A percentile compares a stretch with the other conserved stretches of the same genome.
These are phyloP conservation scores for Cephus spinipes DNA, from an alignment of 2,888 invertebrate species.

Conservation along the genomic window DNA sequence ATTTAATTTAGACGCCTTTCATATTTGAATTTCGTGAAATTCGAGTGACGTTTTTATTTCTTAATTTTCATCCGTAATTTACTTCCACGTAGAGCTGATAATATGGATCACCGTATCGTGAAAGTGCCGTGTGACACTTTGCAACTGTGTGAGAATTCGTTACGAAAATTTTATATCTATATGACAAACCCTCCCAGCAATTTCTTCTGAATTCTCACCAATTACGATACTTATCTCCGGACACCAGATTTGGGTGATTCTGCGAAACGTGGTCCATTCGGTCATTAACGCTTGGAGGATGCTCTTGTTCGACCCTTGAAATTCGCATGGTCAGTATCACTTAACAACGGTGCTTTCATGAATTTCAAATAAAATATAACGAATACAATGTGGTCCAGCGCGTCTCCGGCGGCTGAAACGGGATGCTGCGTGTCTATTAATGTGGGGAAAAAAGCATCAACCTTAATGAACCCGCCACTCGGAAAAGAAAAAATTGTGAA, in stretches of 20 bases:
- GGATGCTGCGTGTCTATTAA: background rate
- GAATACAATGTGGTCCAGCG: background rate
- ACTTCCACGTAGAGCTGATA: too few species aligned
- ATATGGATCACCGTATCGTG: too few species aligned
- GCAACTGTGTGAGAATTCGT: too few species aligned
- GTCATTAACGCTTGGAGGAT: background rate
- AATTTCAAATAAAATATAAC: background rate
- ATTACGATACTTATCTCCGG: background rate
- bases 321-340: background rate
- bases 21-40: background rate
- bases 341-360: background rate
- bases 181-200: background rate
- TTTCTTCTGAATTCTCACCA: background rate
- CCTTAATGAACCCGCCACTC: background rate
- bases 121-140: too few species aligned
- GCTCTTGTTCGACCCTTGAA: background rate
- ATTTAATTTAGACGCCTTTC: background rate
- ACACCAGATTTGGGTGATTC: background rate
- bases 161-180: background rate
- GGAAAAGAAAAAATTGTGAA: background rate
- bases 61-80: too few species aligned
- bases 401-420: background rate
- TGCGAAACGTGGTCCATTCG: background rate
- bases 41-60: too few species aligned
- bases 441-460: background rate